phyloP scores from a whole-genome alignment of 2,888 invertebrate genomes.

The Watsonalla cultraria region DNA sequence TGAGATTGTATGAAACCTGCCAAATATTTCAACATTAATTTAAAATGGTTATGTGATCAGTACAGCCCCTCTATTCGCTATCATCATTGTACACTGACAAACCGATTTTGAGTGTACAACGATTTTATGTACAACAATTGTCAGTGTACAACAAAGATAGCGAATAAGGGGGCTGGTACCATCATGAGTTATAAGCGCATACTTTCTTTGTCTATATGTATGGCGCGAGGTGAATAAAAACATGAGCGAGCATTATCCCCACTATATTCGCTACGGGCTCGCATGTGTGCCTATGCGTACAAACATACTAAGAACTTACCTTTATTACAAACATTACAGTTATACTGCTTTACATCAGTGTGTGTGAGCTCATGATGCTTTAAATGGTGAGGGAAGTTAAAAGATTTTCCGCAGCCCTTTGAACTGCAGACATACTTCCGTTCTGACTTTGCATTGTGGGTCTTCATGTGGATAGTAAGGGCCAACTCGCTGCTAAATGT shows the following conservation, averaged over 20 bases:
- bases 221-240: too few species aligned
- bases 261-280: too few species aligned
- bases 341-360: constrained; percentile 55
- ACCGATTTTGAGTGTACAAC: too few species aligned
- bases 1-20: constrained; percentile 67
- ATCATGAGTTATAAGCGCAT: too few species aligned
- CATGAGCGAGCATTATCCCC: too few species aligned
- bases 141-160: too few species aligned
- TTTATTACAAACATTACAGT: constrained; percentile 61
- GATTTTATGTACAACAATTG: too few species aligned
- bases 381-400: constrained; percentile 67
- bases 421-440: constrained; percentile 52
- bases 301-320: constrained; percentile 32
- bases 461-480: constrained; percentile 53
- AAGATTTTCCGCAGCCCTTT: constrained; percentile 54
- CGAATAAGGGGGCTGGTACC: too few species aligned
- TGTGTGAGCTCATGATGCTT: constrained; percentile 68
- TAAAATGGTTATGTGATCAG: background rate
- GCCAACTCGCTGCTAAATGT: constrained; percentile 58
- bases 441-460: constrained; percentile 54
- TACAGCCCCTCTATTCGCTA: too few species aligned
- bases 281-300: too few species aligned
- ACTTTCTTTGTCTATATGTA: too few species aligned
- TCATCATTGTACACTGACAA: too few species aligned
- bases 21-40: constrained; percentile 9